Conservation (phyloP, 2,888 invertebrate species). For the Tethea ocularis region DNA sequence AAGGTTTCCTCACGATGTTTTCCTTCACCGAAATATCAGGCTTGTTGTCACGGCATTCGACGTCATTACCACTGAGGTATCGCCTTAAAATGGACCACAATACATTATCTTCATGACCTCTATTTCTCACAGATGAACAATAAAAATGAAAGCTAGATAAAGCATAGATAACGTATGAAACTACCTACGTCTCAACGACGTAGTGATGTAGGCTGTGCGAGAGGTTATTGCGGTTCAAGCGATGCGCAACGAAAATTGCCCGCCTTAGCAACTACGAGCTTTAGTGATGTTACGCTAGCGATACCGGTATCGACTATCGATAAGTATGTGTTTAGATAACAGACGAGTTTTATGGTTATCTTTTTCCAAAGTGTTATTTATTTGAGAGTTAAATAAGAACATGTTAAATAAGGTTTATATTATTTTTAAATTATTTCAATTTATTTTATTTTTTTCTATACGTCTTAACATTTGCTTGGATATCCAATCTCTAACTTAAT, state of each 20-base stretch:
- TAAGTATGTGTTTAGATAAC: neutral
- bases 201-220: neutral
- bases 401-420: too few species aligned
- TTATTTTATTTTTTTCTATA: neutral
- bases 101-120: too few species aligned
- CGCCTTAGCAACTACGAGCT: neutral
- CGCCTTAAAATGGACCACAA: too few species aligned
- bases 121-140: neutral
- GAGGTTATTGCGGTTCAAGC: slow-evolving; percentile 16
- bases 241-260: slow-evolving; percentile 8
- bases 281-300: neutral
- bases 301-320: slow-evolving; percentile 1
- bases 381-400: too few species aligned
- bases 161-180: neutral
- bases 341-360: too few species aligned
- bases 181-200: neutral
- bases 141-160: neutral
- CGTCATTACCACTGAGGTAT: too few species aligned
- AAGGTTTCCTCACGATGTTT: too few species aligned
- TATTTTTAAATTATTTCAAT: neutral
- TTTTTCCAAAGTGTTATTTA: neutral
- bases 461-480: neutral
- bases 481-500: neutral
- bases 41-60: too few species aligned
- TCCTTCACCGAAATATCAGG: too few species aligned